Evolutionary conservation across 2,113 vertebrate species (phyloP).

Genomic region (Phocoena sinus): DNA sequence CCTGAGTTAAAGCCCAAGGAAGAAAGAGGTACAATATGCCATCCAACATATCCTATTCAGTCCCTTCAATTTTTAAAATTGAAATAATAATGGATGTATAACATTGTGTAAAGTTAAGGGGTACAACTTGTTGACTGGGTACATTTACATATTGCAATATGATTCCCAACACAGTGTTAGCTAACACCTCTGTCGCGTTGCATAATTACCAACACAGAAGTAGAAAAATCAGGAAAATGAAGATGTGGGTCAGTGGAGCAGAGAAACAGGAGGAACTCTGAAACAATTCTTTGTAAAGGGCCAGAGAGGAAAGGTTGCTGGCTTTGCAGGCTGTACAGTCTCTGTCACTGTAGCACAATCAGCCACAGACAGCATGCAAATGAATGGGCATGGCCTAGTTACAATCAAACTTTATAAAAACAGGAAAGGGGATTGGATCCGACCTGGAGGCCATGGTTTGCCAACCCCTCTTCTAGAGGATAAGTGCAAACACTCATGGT

Average conservation of each 20-base stretch:
- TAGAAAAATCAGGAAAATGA: not conserved
- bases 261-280: not conserved
- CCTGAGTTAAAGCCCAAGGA: not conserved
- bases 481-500: not conserved
- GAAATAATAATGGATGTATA: not conserved
- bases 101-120: not conserved
- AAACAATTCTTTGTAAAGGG: not conserved
- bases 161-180: not conserved
- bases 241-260: not conserved
- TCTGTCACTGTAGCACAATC: not conserved
- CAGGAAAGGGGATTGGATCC: not conserved
- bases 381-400: not conserved
- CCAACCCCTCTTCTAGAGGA: not conserved
- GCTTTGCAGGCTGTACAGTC: not conserved
- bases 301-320: not conserved
- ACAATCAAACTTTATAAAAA: not conserved
- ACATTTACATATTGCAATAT: not conserved
- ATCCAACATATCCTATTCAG: not conserved
- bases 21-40: not conserved
- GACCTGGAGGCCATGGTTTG: not conserved
- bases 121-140: not conserved
- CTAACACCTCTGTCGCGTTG: not conserved
- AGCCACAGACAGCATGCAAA: not conserved
- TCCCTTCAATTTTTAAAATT: not conserved
- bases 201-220: not conserved